Conservation (phyloP, 2,113 vertebrate genomes). For the Otocyon megalotis region DNA sequence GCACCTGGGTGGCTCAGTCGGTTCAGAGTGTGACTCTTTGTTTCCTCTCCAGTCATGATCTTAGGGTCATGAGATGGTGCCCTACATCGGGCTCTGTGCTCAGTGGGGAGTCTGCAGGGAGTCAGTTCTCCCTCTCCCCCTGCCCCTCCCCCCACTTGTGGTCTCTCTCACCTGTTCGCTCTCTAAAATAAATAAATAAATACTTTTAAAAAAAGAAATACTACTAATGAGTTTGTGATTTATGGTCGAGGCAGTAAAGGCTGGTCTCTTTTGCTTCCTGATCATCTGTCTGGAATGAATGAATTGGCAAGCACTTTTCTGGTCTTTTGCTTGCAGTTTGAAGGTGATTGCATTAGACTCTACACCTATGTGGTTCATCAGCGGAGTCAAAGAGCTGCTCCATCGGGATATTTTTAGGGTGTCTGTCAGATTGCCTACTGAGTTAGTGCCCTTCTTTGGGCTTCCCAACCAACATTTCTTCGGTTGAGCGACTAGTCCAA, state of each 20-base stretch:
- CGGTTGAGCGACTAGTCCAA: background rate
- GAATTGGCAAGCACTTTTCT: background rate
- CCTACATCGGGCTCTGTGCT: background rate
- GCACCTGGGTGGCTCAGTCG: background rate
- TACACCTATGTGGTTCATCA: background rate
- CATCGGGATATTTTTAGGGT: background rate
- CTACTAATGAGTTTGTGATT: background rate
- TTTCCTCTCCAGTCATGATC: background rate
- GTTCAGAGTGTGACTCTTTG: background rate
- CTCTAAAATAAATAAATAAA: background rate
- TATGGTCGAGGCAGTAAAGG: background rate
- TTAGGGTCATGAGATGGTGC: background rate
- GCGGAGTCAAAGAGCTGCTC: background rate
- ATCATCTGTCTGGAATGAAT: background rate
- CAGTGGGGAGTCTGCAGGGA: too few relatives aligned
- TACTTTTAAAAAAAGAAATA: background rate
- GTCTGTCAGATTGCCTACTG: background rate
- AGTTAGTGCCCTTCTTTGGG: background rate
- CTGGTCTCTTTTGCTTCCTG: background rate
- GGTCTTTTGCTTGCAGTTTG: conserved; percentile 37
- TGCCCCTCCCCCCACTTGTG: background rate
- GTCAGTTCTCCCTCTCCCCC: background rate
- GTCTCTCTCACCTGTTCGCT: background rate
- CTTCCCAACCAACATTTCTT: background rate
- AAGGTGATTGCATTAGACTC: background rate